These are phyloP conservation scores for Trachemys scripta DNA, from an alignment of 2,113 vertebrate species.

Conservation along the genomic window DNA sequence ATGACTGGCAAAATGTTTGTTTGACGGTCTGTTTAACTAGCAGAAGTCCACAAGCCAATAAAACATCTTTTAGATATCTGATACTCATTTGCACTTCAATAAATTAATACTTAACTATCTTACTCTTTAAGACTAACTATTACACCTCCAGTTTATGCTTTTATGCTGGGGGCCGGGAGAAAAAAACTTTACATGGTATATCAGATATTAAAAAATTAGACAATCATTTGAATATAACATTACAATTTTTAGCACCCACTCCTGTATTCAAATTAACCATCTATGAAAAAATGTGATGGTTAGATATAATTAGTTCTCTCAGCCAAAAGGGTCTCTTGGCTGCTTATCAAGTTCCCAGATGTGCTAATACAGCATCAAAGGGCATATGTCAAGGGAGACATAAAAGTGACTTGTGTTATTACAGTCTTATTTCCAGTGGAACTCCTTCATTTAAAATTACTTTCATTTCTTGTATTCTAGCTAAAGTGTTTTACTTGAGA, in stretches of 20 bases:
- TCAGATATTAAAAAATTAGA: not conserved
- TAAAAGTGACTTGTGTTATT: not conserved
- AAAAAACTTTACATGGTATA: not conserved
- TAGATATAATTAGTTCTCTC: not conserved
- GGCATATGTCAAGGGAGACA: not conserved
- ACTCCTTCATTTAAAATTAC: not conserved
- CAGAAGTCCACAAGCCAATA: not conserved
- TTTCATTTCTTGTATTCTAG: not conserved
- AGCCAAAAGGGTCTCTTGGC: not conserved
- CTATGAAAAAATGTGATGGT: not conserved
- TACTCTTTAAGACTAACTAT: not conserved
- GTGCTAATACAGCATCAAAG: not conserved
- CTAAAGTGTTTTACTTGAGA: not conserved
- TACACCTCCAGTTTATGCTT: not conserved
- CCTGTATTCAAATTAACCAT: not conserved
- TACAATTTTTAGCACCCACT: not conserved
- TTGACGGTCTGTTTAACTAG: not conserved
- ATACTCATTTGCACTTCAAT: not conserved
- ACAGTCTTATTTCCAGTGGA: not conserved
- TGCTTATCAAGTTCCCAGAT: not conserved
- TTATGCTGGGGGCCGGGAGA: rapidly evolving
- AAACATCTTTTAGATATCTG: rapidly evolving
- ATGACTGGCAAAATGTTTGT: not conserved
- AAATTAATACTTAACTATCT: not conserved
- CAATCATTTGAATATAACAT: not conserved